Evolutionary conservation across 2,113 vertebrate genomes (phyloP).

Genomic region (Pangasianodon hypophthalmus): DNA sequence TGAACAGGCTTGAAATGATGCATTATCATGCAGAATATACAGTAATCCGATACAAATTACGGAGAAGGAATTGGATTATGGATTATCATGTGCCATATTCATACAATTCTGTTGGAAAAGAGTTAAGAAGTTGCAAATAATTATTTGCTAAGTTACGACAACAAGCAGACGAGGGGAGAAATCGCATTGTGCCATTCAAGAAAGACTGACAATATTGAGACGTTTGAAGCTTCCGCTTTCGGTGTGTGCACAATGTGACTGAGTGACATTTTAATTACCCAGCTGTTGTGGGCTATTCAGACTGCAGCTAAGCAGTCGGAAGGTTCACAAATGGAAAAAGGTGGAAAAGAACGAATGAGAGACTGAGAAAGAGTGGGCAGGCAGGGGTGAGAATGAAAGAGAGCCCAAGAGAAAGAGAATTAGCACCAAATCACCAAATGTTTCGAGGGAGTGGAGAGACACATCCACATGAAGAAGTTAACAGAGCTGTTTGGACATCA

Average conservation of each 20-base stretch:
- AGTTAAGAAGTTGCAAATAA: constrained; percentile 61
- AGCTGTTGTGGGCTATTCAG: constrained; percentile 66
- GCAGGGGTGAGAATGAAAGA: constrained; percentile 35
- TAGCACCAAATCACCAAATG: neutral
- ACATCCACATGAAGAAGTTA: neutral
- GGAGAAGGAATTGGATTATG: constrained; percentile 57
- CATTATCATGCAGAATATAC: neutral
- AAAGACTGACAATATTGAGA: constrained; percentile 55
- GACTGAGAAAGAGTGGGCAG: neutral
- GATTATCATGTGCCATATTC: constrained; percentile 57
- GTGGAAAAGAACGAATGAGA: neutral
- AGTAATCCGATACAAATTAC: constrained; percentile 37
- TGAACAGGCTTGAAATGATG: constrained; percentile 45
- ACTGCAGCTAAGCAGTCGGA: constrained; percentile 51
- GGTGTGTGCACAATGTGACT: constrained; percentile 36
- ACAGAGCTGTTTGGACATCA: neutral
- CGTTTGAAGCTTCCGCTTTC: constrained; percentile 49
- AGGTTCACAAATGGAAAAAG: constrained; percentile 21
- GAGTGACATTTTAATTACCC: constrained; percentile 73
- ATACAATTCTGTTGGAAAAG: constrained; percentile 37
- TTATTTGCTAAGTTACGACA: constrained; percentile 56
- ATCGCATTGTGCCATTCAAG: constrained; percentile 54
- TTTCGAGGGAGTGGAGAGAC: neutral
- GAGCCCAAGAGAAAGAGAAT: constrained; percentile 51
- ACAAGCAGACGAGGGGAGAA: constrained; percentile 44